Percentiles rank a stretch among this genome's conserved stretches.
Evolutionary conservation across 2,797 vertebrate species (phyloP).

Genomic region (Bradypodion ventrale): DNA sequence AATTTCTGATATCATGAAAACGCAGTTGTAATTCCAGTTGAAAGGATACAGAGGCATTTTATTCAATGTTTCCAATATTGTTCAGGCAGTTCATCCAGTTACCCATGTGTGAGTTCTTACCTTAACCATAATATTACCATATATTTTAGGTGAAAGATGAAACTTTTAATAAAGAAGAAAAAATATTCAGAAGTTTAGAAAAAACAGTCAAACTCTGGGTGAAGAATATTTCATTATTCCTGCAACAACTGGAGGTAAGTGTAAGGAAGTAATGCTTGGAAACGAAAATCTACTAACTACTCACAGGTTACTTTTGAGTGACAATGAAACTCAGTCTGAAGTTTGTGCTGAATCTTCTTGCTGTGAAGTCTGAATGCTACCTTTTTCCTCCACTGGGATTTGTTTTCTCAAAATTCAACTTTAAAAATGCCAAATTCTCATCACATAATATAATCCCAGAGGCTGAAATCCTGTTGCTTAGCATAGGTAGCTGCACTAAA

Average conservation of each 20-base stretch:
- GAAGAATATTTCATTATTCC: conserved; percentile 86
- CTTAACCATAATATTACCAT: conserved; percentile 40
- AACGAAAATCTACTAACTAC: too few relatives aligned
- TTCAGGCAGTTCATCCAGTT: not conserved
- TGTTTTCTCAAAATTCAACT: not conserved
- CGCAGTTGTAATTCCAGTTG: not conserved
- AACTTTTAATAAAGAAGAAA: conserved; percentile 91
- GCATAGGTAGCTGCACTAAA: too few relatives aligned
- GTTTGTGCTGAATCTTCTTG: not conserved
- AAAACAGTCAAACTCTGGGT: conserved; percentile 88
- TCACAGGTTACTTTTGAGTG: not conserved
- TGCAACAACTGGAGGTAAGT: conserved; percentile 84
- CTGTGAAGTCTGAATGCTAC: not conserved
- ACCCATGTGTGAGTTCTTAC: not conserved
- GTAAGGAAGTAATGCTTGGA: not conserved
- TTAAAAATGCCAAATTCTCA: not conserved
- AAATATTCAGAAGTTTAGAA: conserved; percentile 90
- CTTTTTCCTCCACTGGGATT: not conserved
- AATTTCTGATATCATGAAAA: not conserved
- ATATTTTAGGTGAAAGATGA: conserved; percentile 89
- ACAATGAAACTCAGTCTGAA: not conserved
- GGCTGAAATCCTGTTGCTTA: too few relatives aligned
- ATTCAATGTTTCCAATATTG: not conserved
- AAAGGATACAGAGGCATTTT: not conserved
- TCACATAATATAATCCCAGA: not conserved